Conservation (phyloP, 2,888 invertebrate species). For the Spodoptera littoralis region DNA sequence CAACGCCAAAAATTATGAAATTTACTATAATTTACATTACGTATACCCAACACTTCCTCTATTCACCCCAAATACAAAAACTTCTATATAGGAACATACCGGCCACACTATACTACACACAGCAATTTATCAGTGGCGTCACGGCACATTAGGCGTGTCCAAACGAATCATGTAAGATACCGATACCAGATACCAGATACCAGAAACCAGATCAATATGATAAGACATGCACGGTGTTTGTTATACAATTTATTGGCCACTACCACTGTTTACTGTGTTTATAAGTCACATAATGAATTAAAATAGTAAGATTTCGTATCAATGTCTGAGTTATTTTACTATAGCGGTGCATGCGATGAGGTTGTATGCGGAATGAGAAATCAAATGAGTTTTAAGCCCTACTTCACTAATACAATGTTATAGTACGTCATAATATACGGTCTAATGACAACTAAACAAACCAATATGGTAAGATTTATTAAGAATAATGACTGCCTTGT, state of each 20-base stretch:
- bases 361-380: no score
- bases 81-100: slow-evolving; percentile 37
- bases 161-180: slow-evolving; percentile 67
- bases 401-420: no score
- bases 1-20: no score
- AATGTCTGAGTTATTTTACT: not conserved
- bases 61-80: slow-evolving; percentile 9
- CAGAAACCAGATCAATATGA: slow-evolving; percentile 53
- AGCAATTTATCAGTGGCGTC: slow-evolving; percentile 72
- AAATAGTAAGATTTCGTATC: not conserved
- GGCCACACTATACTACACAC: slow-evolving; percentile 34
- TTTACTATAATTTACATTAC: no score
- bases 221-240: slow-evolving; percentile 54
- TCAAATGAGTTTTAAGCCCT: no score
- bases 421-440: no score
- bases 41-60: no score
- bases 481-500: no score
- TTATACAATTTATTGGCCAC: slow-evolving; percentile 53
- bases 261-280: slow-evolving; percentile 24
- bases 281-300: slow-evolving; percentile 1
- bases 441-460: no score
- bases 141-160: slow-evolving; percentile 70
- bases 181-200: slow-evolving; percentile 57
- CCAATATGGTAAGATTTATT: no score
- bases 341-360: no score